Base-by-base conservation (phyloP, 2,797 vertebrate species). In the Alectoris magna region DNA sequence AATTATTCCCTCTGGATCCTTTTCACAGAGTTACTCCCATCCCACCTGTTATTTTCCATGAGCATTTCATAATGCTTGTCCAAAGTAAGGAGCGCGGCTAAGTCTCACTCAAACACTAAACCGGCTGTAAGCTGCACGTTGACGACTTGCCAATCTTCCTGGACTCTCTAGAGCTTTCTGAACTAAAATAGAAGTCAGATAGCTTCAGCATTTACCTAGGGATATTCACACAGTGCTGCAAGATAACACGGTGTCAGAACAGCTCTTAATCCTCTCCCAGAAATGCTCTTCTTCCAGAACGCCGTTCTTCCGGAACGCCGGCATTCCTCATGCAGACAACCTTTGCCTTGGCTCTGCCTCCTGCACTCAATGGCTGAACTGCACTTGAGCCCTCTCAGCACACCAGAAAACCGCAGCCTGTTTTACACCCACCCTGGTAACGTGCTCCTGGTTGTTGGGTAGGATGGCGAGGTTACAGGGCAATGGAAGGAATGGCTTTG, bases 361-460 rank as follows among this genome's bases (percentile, higher is more conserved):
- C 46, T 19, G 9, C 8, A 24, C 62, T 43, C 41, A 14, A 31
- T 6, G 48, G 27, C 53, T 11, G 48, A 91, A 48, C 27, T 43
- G 3, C 3, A 26, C 3, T 62, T 49, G n/a, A 89, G 46, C 39
- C 27, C 48, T 49, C 23, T 24, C 48, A 49, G 62, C 21, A 36
- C 48, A 41, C 16, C 72, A 43, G 41, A 66, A 74, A 44, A 71
- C 3, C 2, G 22, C 48, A 49, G 74, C 29, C 55, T 49, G 15
- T 59, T 60, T 68, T 18, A 46, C 73, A 38, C 7, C 56, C 80
- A 51, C 2, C 26, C 0, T 4, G 53, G 56, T 23, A 55, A 4
- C 5, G 3, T 1, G 0, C 11, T 59, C 48, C 48, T 66, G 79
- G 7, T 12, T 10, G 23, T 19, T 31, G 60, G 7, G 26, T 9